Evolutionary conservation across 2,888 invertebrate genomes (phyloP), one percentile per base, ranked within the genome.

Genomic region (Argyresthia albistria): DNA sequence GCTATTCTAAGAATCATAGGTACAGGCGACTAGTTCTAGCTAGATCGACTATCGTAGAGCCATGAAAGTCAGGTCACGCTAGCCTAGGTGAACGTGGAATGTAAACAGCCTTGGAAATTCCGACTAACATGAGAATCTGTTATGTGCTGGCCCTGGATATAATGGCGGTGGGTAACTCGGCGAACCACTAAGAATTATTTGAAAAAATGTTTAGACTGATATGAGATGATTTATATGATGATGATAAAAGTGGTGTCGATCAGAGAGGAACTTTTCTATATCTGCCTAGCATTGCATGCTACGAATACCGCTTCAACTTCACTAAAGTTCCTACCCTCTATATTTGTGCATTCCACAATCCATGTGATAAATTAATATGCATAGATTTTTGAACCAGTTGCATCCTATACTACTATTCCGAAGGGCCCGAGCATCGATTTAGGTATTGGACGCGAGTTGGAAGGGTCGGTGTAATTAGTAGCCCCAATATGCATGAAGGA

Each of bases 81-180:
- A 70, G 65, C 62, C 63, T 64, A 58, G 63, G 70, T 65, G 74
- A 72, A 69, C 64, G 71, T 69, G 67, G 70, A 77, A 76, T 78
- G 75, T 70, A 61, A 67, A 70, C 65, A 74, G 62, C 75, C 76
- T 78, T 76, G 72, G 66, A 37, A 37, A 42, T 43, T 48, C 39
- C 39, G 9, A n/a, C 39, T n/a, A 11, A 39, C 39, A 39, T 8
- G 39, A 39, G 39, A 9, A 39, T n/a, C 39, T 39, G n/a, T 25
- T 25, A 25, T 25, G 25, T 25, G 25, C 25, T 25, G 25, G 25
- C 10, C 11, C 39, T 39, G 39, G 39, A 3, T 39, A n/a, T 39
- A 39, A 39, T 8, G 8, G 39, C 39, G n/a, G 8, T 39, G n/a
- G 39, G 39, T 39, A 39, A 11, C n/a, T n/a, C 11, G 11, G n/a